Conservation (phyloP, 2,888 invertebrate species). For the Torymus texanus region DNA sequence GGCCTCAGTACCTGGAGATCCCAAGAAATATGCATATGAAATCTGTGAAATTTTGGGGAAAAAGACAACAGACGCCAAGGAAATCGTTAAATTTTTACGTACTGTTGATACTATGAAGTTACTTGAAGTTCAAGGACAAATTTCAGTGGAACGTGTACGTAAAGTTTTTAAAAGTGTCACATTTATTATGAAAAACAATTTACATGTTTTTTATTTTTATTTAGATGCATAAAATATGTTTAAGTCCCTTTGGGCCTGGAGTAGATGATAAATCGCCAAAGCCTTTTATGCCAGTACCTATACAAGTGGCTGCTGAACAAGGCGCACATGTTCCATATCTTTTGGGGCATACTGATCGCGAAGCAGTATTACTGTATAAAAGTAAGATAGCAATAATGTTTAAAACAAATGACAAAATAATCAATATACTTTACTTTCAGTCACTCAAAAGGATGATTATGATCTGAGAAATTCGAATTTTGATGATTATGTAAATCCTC, state of each 20-base stretch:
- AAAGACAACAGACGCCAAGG: conserved; percentile 59
- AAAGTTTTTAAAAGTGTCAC: conserved; percentile 6
- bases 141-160: conserved; percentile 50
- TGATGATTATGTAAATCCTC: background rate
- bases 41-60: conserved; percentile 63
- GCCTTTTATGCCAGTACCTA: conserved; percentile 27
- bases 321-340: conserved; percentile 27
- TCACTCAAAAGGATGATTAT: background rate
- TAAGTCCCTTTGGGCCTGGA: background rate
- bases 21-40: conserved; percentile 54
- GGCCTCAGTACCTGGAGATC: conserved; percentile 51
- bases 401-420: no score
- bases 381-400: no score
- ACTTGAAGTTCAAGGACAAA: conserved; percentile 46
- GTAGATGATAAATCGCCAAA: conserved; percentile 27
- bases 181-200: no score
- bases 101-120: conserved; percentile 61
- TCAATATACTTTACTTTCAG: background rate
- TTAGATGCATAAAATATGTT: no score
- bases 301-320: background rate
- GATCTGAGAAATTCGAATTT: background rate
- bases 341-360: conserved; percentile 8
- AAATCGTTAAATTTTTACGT: conserved; percentile 63
- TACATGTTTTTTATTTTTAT: no score
- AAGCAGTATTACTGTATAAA: no score